Evolutionary conservation across 2,113 vertebrate species (phyloP), one percentile per base, ranked within the genome.

Genomic region (Eupsittula cactorum): DNA sequence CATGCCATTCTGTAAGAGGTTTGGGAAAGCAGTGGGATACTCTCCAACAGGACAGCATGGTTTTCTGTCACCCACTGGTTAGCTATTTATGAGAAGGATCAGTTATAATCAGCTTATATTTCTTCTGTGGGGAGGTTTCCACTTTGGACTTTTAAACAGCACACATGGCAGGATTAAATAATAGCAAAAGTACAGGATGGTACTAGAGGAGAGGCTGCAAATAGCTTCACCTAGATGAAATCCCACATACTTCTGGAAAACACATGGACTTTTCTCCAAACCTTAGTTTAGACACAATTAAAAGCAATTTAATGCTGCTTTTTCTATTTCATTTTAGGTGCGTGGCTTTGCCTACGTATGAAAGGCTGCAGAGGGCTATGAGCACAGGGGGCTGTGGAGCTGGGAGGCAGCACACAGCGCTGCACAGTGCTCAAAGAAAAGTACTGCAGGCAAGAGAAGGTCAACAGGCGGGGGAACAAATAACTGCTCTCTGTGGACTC

Each of bases 261-360:
- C 5, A 11, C 28, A 11, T 0, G 28, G 49, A 70, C 39, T 39
- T 86, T 74, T 75, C 44, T 55, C 39, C 71, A 60, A 69, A 62
- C 19, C 10, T 75, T 55, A 29, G 57, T 52, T 91, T 52, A n/a
- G 44, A 90, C 15, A 9, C 13, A 82, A 63, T 13, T 35, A 35
- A 17, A 88, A 74, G 39, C 27, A 47, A 53, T 44, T 86, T 39
- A 46, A 44, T 79, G 24, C 28, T 37, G 15, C 9, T 65, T 64
- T 53, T 68, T 47, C 35, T 24, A 35, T 41, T 53, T 27, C 23
- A 18, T 60, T 68, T 73, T 35, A 39, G 16, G 3, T 19, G 39
- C 21, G 8, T 0, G 4, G 16, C 53, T 55, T 50, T 42, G n/a
- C 7, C 33, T 9, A 15, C 1, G 35, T 41, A 20, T 9, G 41